Conservation (phyloP, 2,113 vertebrate species). For the Hippopotamus amphibius region DNA sequence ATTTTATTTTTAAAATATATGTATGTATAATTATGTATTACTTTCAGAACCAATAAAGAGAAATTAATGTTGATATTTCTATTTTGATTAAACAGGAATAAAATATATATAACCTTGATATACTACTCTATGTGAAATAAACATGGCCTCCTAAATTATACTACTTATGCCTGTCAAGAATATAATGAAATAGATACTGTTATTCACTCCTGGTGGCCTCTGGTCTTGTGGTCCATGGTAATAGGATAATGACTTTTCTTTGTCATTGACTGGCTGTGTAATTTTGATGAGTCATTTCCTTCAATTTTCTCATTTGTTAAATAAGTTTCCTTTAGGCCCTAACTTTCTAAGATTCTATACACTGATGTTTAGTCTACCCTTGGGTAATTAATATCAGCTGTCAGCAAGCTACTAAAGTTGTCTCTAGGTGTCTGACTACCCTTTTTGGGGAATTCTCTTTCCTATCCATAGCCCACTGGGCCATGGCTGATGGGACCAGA, state of each 20-base stretch:
- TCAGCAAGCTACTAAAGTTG: background rate
- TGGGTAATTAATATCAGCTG: background rate
- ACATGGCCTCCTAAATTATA: background rate
- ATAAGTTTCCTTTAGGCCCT: background rate
- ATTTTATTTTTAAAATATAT: background rate
- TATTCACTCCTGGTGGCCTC: background rate
- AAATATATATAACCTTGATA: background rate
- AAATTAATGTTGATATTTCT: background rate
- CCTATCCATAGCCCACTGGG: background rate
- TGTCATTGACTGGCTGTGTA: background rate
- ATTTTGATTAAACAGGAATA: slow-evolving; percentile 36
- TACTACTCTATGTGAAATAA: background rate
- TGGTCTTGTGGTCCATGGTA: background rate
- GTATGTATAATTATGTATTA: background rate
- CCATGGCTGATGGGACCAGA: background rate
- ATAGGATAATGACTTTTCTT: slow-evolving; percentile 21
- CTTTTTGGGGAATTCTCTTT: background rate
- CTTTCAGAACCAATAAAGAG: slow-evolving; percentile 3
- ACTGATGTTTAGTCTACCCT: background rate
- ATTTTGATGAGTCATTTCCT: background rate
- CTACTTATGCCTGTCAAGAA: background rate
- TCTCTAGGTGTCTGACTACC: background rate
- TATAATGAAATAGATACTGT: slow-evolving; percentile 20
- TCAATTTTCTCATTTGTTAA: slow-evolving; percentile 36
- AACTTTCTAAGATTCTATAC: background rate